Percentiles rank a stretch among this genome's conserved stretches.
Evolutionary conservation across 2,797 vertebrate species (phyloP).

Genomic region (Limnodromus scolopaceus): DNA sequence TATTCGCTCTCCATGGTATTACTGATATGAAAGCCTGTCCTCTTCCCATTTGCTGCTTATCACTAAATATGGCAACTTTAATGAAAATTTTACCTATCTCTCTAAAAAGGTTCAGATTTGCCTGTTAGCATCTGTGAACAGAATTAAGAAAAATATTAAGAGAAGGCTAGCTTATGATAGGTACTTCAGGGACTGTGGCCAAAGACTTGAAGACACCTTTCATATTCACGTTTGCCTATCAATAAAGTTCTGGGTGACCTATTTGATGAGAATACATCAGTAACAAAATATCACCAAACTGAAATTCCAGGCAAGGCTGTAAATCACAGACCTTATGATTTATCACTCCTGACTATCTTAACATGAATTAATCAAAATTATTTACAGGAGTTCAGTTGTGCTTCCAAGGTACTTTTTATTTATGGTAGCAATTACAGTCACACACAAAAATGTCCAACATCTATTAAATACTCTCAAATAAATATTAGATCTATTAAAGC

Average conservation of each 20-base stretch:
- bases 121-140: not conserved
- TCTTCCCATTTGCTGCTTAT: not conserved
- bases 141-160: not conserved
- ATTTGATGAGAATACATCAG: not conserved
- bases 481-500: not conserved
- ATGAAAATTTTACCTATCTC: not conserved
- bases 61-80: not conserved
- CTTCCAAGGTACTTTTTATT: not conserved
- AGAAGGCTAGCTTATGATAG: not conserved
- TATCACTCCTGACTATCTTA: not conserved
- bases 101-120: not conserved
- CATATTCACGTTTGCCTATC: not conserved
- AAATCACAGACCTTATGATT: not conserved
- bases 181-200: not conserved
- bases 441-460: not conserved
- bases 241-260: not conserved
- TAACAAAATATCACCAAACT: not conserved
- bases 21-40: not conserved
- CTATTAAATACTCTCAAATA: not conserved
- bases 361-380: not conserved
- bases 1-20: not conserved
- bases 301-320: not conserved
- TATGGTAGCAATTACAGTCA: not conserved
- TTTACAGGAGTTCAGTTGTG: not conserved
- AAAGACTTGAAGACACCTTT: not conserved